Percentiles rank a stretch among this genome's conserved stretches.
phyloP scores from a whole-genome alignment of 2,797 vertebrate species.

The Scleropages formosus region DNA sequence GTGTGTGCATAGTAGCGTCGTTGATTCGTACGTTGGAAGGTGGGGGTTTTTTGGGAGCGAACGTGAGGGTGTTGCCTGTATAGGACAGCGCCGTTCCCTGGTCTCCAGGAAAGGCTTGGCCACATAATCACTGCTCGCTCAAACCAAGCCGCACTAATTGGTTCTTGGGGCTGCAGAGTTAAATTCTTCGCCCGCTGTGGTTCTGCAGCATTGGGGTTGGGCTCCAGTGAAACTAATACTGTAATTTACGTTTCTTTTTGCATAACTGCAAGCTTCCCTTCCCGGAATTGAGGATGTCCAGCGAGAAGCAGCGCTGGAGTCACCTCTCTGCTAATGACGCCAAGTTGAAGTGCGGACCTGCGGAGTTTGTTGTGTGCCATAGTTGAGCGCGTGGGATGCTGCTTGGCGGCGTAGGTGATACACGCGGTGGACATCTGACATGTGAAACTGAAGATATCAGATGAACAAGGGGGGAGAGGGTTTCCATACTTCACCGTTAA shows the following conservation, averaged over 20 bases:
- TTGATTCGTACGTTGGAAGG: too few species aligned
- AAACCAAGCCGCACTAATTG: constrained; percentile 5
- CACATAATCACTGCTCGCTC: neutral
- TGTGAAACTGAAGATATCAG: neutral
- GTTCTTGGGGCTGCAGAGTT: constrained; percentile 2
- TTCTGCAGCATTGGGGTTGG: constrained; percentile 14
- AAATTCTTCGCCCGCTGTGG: constrained; percentile 4
- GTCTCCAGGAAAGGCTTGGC: neutral
- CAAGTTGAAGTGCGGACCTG: neutral
- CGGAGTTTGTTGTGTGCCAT: neutral
- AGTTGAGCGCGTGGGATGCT: neutral
- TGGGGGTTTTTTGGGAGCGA: neutral
- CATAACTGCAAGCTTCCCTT: constrained; percentile 9
- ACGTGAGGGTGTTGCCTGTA: too few species aligned
- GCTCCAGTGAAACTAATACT: constrained; percentile 23
- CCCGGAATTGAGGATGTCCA: neutral
- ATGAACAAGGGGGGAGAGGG: neutral
- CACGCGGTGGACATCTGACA: neutral
- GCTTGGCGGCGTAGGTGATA: neutral
- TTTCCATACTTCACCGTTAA: neutral
- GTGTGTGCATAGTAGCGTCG: too few species aligned
- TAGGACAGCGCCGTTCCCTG: too few species aligned
- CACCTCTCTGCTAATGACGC: neutral
- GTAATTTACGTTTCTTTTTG: constrained; percentile 18
- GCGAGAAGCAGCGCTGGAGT: neutral